A percentile compares a stretch with the other conserved stretches of the same genome.
These are phyloP conservation scores for Fundulus diaphanus DNA, from an alignment of 2,797 vertebrate genomes.

Conservation along the genomic window DNA sequence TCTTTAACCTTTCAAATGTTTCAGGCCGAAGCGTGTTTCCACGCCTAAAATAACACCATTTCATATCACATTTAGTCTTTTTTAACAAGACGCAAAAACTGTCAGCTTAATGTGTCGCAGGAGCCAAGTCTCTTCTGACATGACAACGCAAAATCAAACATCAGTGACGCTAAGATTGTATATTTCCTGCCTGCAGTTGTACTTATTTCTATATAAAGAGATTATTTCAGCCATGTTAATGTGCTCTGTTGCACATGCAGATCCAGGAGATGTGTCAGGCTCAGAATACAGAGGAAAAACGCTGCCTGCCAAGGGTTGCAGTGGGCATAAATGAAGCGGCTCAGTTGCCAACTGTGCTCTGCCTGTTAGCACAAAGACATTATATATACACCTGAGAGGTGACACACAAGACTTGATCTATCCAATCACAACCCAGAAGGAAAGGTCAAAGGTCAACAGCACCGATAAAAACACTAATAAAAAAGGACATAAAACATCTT, in stretches of 20 bases:
- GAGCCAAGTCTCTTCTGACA: not conserved
- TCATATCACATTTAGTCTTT: constrained; percentile 6
- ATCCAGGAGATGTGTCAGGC: constrained; percentile 18
- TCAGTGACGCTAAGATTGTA: not conserved
- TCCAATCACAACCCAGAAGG: not conserved
- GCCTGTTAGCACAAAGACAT: not conserved
- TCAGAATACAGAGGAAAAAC: not conserved
- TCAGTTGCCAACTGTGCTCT: not conserved
- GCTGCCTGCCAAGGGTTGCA: not conserved
- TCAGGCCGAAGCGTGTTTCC: not conserved
- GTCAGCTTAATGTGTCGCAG: constrained; percentile 18
- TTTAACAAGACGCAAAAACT: constrained; percentile 16
- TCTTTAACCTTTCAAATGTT: not conserved
- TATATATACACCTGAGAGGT: not conserved
- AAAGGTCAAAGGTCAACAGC: not conserved
- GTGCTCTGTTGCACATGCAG: not conserved
- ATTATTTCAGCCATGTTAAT: not conserved
- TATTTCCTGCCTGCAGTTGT: not conserved
- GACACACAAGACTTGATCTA: not conserved
- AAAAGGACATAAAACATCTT: not conserved
- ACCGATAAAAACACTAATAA: not conserved
- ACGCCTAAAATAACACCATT: not conserved
- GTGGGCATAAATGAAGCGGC: too few species aligned
- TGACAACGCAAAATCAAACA: constrained; percentile 27
- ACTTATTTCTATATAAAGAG: not conserved